phyloP scores from a whole-genome alignment of 1,140 invertebrate species.

The Adelges cooleyi region DNA sequence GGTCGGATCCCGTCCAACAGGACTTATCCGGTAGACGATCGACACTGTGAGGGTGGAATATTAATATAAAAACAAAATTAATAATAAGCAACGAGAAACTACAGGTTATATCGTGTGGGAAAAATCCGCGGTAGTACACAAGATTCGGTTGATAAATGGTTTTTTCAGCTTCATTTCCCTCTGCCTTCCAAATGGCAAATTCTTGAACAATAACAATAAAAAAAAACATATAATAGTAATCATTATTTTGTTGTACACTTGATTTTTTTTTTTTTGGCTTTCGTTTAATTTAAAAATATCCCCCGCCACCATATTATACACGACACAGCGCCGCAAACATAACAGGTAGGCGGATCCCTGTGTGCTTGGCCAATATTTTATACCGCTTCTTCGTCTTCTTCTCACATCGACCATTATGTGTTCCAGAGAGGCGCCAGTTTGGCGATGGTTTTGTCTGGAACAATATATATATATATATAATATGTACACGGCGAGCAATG shows the following conservation, averaged over 20 bases:
- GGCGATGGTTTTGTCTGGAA: conserved; percentile 26
- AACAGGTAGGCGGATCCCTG: conserved; percentile 20
- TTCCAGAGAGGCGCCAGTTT: conserved; percentile 26
- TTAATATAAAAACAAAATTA: too few relatives aligned
- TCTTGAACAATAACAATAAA: background rate
- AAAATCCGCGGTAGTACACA: background rate
- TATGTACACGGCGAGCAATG: background rate
- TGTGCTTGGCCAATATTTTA: conserved; percentile 24
- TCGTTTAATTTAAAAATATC: conserved; percentile 28
- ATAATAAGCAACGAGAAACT: background rate
- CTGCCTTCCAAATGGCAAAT: conserved; percentile 1
- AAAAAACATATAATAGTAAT: conserved; percentile 15
- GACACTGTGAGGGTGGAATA: background rate
- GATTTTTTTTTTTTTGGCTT: conserved; percentile 16
- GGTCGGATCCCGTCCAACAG: too few relatives aligned
- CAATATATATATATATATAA: too few relatives aligned
- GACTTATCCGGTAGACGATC: too few relatives aligned
- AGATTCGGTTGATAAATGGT: conserved; percentile 11
- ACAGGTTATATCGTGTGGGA: background rate
- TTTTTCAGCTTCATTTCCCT: background rate
- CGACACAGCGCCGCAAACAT: background rate
- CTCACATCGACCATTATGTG: background rate
- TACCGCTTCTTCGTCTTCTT: background rate
- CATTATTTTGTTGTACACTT: background rate
- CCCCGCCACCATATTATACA: background rate